Conservation (phyloP, 2,113 vertebrate species). For the Macquaria ambigua region DNA sequence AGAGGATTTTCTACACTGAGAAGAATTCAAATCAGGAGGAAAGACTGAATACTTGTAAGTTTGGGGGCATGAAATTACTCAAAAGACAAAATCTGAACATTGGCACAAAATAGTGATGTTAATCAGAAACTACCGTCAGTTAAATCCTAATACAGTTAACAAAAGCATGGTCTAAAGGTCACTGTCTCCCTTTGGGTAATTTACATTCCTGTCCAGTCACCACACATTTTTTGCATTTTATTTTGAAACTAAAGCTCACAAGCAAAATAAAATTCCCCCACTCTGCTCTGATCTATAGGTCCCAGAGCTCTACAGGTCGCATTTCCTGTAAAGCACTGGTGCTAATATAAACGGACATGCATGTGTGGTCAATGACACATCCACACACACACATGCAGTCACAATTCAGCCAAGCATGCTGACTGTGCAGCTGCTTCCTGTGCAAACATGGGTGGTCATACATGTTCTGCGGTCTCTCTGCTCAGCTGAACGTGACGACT, state of each 20-base stretch:
- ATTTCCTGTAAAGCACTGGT: not conserved
- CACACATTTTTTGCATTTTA: not conserved
- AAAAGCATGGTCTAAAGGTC: not conserved
- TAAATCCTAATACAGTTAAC: not conserved
- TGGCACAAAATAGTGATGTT: not conserved
- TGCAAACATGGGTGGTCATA: conserved; percentile 12
- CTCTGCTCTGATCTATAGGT: not conserved
- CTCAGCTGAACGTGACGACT: not conserved
- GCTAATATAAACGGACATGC: not conserved
- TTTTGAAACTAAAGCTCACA: not conserved
- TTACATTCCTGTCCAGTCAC: not conserved
- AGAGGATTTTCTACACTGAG: not conserved
- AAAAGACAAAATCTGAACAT: not conserved
- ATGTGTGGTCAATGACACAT: conserved; percentile 6
- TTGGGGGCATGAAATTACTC: not conserved
- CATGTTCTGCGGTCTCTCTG: not conserved
- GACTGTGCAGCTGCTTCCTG: conserved; percentile 73
- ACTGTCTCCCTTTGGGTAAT: not conserved
- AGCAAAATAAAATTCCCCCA: not conserved
- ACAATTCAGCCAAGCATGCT: conserved; percentile 18
- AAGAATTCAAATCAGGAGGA: not conserved
- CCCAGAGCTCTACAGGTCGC: not conserved
- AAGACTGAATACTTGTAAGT: not conserved
- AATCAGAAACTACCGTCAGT: not conserved
- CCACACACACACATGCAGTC: not conserved